Percentiles rank a stretch among this genome's conserved stretches.
These are phyloP conservation scores for Heliconius ethilla DNA, from an alignment of 2,888 invertebrate species.

Conservation along the genomic window DNA sequence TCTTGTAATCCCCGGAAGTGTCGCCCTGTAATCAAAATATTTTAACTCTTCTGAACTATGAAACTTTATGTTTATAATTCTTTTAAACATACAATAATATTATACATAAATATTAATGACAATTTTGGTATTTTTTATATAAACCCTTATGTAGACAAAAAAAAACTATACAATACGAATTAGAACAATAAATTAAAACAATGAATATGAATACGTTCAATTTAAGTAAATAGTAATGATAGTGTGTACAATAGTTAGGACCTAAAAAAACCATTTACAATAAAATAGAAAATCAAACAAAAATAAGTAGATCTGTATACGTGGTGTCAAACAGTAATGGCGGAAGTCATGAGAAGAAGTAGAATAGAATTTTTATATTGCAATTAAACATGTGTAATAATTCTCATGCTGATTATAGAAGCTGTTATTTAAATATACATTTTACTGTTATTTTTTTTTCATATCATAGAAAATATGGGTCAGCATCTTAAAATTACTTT, in stretches of 20 bases:
- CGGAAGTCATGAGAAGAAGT: background rate
- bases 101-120: background rate
- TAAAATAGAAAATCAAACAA: slow-evolving; percentile 33
- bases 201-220: slow-evolving; percentile 7
- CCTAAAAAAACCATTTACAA: slow-evolving; percentile 32
- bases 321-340: background rate
- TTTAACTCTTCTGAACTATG: slow-evolving; percentile 61
- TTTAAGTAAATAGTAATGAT: slow-evolving; percentile 12
- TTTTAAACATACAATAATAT: background rate
- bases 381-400: background rate
- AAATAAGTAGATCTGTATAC: slow-evolving; percentile 43
- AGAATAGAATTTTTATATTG: slow-evolving; percentile 1
- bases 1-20: slow-evolving; percentile 96
- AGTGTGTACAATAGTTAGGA: slow-evolving; percentile 3
- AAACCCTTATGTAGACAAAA: background rate
- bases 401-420: slow-evolving; percentile 41
- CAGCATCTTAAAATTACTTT: slow-evolving; percentile 55
- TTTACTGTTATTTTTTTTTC: slow-evolving; percentile 16
- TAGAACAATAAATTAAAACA: slow-evolving; percentile 14
- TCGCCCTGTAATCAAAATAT: slow-evolving; percentile 89
- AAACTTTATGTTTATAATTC: slow-evolving; percentile 30
- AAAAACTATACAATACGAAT: slow-evolving; percentile 12
- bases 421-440: slow-evolving; percentile 30
- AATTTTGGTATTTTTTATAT: too few relatives aligned
- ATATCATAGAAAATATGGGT: slow-evolving; percentile 61